Base-by-base conservation (phyloP, 2,888 invertebrate species). In the Nephrotoma flavescens region DNA sequence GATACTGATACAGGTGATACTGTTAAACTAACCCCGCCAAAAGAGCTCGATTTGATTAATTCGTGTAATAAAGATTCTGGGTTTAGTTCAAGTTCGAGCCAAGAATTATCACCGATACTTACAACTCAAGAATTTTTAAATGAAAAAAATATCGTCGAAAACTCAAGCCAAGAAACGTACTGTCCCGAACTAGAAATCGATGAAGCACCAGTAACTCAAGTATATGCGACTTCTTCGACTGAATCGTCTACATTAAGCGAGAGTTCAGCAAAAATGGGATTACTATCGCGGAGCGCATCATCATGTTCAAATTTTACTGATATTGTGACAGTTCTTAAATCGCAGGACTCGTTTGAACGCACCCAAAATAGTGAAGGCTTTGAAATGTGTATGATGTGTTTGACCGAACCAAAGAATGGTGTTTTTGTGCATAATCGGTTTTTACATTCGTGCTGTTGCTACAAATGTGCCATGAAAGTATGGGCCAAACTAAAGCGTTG, bases 401-500 rank as follows among this genome's bases (percentile, higher is more conserved):
- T 93, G 42, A 90, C 91, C 0, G 93, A 93, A 86, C 94, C 95
- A 0, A 95, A 95, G 89, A 93, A 95, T 87, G 94, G 94, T 0
- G 94, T 94, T 52, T 95, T 95, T 89, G 93, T 95, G 0, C 95
- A 95, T 89, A 94, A 94, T 0, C 92, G 93, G 84, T 93, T 93
- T 87, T 94, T 94, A 0, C 95, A 95, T 87, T 93, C 94, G 88
- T 95, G 94, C 89, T 95, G 95, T 88, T 95, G 95, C 89, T 95
- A 95, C 88, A 93, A 92, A 87, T 95, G 95, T 90, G 95, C 95
- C 0, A 92, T 94, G 83, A 94, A 93, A 89, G 94, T 94, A 0
- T 95, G 95, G 94, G 92, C 92, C 12, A 93, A 92, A 44, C 93
- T 93, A 0, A 94, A 94, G 88, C 91, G 94, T 42, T 95, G 95